Conservation (phyloP, 1,140 invertebrate species). For the Leptestheria dahalacensis region DNA sequence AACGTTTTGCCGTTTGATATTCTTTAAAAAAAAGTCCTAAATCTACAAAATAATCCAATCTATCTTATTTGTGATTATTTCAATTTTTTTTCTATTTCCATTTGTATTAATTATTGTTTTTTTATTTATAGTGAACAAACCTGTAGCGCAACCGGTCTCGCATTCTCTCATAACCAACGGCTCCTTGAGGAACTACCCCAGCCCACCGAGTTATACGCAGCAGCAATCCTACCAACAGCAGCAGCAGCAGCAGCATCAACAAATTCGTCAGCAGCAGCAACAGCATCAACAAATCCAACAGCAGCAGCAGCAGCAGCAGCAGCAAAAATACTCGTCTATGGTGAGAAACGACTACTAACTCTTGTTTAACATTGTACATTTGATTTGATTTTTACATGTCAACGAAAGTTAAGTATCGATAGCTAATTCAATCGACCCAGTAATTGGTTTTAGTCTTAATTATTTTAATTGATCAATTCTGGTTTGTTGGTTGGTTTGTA, state of each 20-base stretch:
- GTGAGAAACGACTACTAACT: background rate
- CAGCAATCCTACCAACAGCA: background rate
- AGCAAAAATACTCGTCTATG: conserved; percentile 6
- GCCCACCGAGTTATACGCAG: no score
- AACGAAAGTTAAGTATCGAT: background rate
- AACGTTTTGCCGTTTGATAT: background rate
- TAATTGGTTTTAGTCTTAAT: no score
- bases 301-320: conserved; percentile 6
- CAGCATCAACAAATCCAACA: background rate
- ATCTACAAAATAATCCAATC: background rate
- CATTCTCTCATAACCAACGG: no score
- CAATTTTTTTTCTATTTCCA: no score
- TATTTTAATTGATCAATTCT: no score
- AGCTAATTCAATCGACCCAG: conserved; percentile 1
- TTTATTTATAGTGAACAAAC: no score
- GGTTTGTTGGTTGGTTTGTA: background rate
- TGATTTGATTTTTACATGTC: conserved; percentile 7
- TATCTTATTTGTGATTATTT: background rate
- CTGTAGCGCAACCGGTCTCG: no score
- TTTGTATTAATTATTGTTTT: no score
- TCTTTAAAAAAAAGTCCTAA: background rate
- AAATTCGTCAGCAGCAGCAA: background rate
- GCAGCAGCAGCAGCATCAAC: background rate
- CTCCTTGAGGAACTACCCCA: no score
- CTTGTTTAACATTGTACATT: background rate